A percentile compares a stretch with the other conserved stretches of the same genome.
Conservation (phyloP, 2,113 vertebrate genomes). For the Calyptommatus sinebrachiatus region DNA sequence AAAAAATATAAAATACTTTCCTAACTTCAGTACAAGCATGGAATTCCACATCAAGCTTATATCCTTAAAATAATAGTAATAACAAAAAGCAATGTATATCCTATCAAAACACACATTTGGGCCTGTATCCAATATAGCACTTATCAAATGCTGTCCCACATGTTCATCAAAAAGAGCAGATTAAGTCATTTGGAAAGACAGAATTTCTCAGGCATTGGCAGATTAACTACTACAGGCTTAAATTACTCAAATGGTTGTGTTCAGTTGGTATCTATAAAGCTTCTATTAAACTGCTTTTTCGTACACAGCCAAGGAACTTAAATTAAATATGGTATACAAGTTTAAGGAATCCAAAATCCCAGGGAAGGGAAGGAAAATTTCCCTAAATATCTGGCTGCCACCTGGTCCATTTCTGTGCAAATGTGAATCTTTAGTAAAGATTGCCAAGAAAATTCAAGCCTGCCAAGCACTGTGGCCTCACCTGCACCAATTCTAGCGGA, state of each 20-base stretch:
- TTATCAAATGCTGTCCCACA: background rate
- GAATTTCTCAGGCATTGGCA: background rate
- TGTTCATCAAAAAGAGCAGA: background rate
- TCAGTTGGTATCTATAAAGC: background rate
- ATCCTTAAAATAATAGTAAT: too few relatives aligned
- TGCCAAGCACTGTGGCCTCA: constrained; percentile 20
- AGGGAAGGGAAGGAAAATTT: background rate
- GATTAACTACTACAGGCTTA: background rate
- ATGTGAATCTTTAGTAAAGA: fast-evolving
- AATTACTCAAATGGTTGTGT: background rate
- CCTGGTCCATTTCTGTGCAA: background rate
- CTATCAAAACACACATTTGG: background rate
- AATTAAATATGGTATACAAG: constrained; percentile 35
- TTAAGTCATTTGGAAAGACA: background rate
- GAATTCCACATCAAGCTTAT: too few relatives aligned
- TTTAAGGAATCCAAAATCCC: background rate
- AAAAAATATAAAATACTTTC: too few relatives aligned
- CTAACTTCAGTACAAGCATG: too few relatives aligned
- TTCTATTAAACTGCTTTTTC: background rate
- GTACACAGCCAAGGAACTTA: constrained; percentile 6
- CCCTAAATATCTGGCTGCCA: constrained; percentile 34
- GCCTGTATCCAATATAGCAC: background rate
- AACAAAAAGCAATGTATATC: background rate
- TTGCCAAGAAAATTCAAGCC: constrained; percentile 27
- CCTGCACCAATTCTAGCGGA: fast-evolving